Base-by-base conservation (phyloP, 2,797 vertebrate species). In the Tachyglossus aculeatus region DNA sequence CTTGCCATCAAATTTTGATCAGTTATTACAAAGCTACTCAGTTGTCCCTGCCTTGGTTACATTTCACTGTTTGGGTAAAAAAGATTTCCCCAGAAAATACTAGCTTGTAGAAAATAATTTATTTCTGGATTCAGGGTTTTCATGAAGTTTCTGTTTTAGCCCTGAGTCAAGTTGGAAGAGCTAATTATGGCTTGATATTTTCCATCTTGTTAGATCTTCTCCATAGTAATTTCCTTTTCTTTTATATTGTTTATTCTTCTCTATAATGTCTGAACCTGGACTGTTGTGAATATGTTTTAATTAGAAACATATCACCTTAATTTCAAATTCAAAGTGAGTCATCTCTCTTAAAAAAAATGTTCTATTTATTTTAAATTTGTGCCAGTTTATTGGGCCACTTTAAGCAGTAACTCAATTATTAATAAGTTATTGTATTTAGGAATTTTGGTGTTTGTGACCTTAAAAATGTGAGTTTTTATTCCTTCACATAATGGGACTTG, bases 321-420 rank as follows among this genome's bases (percentile, higher is more conserved):
- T 45, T 65, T 53, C 22, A 53, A 19, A 39, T 12, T 37, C 37
- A 39, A 18, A 39, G 13, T 5, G 21, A 77, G 31, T 65, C 73
- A 61, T 50, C 78, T 22, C 37, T 69, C 1, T 59, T 45, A 40
- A n/a, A n/a, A n/a, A n/a, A n/a, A n/a, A n/a, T n/a, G n/a, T 67
- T 37, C 63, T 18, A 48, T 68, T 62, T 63, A 62, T 51, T 74
- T 71, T n/a, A 12, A 61, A 13, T 65, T 62, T 63, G 51, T 36
- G 58, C 58, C 25, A 52, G 22, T 44, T 70, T 76, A 40, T n/a
- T 45, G 9, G 19, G 22, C 37, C 32, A 37, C 1, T 37, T 74
- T 45, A 40, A 64, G 44, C 25, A 70, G 37, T 55, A n/a, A 45
- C 53, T 48, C 55, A 67, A 29, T 41, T 33, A 44, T 36, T 41